Base-by-base conservation (phyloP, 2,888 invertebrate species). In the Pheosia tremula region DNA sequence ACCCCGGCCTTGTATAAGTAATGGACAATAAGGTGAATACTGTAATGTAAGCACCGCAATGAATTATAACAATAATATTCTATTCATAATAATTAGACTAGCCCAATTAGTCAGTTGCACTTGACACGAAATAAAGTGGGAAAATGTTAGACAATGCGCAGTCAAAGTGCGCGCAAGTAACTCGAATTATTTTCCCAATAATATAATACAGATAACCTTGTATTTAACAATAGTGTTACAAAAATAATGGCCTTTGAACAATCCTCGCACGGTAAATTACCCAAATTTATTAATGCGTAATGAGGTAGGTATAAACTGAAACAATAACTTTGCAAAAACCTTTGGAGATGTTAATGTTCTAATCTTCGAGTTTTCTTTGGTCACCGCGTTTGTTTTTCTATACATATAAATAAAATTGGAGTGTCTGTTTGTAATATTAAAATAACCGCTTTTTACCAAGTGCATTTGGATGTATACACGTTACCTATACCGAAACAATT, bases 111-210 rank as follows among this genome's bases (percentile, higher is more conserved):
- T 72, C 64, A 62, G 71, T 68, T 83, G 90, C 87, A 90, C 91
- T 91, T 91, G 91, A 91, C 90, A 90, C 81, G 72, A 82, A 76
- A 80, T 74, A 66, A 77, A 86, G 86, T 91, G 89, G 85, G 90
- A 90, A 24, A 79, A 75, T 79, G 83, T 78, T 72, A 66, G 82
- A 90, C 90, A 90, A 88, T 89, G 80, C 78, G 74, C 70, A 62
- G 60, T 61, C 63, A 63, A 70, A 70, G 75, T 74, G 70, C 66
- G 66, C 62, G 67, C 64, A 71, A 70, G 69, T 72, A 68, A 72
- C 61, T 56, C 43, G 56, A 72, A 71, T 72, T 74, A 75, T 72
- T 74, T 74, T 74, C 67, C 68, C 67, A 75, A 72, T 74, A 73
- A 71, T 65, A 24, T 24, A 24, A 24, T 24, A 2, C 24, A 24